Evolutionary conservation across 1,140 invertebrate species (phyloP).

Genomic region (Drosophila nannoptera): DNA sequence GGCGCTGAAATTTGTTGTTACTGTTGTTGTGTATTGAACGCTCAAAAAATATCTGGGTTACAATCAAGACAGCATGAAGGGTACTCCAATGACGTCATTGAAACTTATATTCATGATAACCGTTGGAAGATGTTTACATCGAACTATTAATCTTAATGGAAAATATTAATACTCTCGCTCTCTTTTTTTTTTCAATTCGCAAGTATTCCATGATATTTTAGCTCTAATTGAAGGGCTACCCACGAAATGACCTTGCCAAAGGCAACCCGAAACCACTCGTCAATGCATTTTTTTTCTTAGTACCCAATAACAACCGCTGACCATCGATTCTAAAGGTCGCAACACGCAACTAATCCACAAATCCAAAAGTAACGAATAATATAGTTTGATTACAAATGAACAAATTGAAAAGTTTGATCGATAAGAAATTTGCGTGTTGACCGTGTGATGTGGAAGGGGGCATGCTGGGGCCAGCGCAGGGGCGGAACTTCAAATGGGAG

Average conservation of each 20-base stretch:
- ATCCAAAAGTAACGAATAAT: constrained; percentile 1
- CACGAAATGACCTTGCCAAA: constrained; percentile 55
- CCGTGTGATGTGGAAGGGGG: not conserved
- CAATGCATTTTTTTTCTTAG: constrained; percentile 50
- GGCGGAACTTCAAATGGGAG: constrained; percentile 30
- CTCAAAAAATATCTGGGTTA: constrained; percentile 2
- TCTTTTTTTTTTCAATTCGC: not conserved
- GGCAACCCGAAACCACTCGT: constrained; percentile 25
- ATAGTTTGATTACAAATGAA: constrained; percentile 37
- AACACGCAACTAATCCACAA: constrained; percentile 52
- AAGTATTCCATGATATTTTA: not conserved
- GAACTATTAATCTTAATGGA: constrained; percentile 6
- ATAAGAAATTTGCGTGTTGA: constrained; percentile 71
- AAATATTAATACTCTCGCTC: constrained; percentile 7
- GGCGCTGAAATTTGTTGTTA: constrained; percentile 26
- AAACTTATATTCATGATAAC: constrained; percentile 7
- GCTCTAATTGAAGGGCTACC: not conserved
- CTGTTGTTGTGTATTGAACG: constrained; percentile 15
- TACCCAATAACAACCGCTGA: constrained; percentile 45
- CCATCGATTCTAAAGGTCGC: constrained; percentile 49
- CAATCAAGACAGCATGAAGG: constrained; percentile 36
- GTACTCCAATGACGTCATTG: constrained; percentile 39
- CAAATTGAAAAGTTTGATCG: constrained; percentile 70
- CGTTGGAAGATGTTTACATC: not conserved
- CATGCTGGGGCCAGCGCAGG: not conserved